phyloP scores from a whole-genome alignment of 2,888 invertebrate species.

The Lycaena phlaeas region DNA sequence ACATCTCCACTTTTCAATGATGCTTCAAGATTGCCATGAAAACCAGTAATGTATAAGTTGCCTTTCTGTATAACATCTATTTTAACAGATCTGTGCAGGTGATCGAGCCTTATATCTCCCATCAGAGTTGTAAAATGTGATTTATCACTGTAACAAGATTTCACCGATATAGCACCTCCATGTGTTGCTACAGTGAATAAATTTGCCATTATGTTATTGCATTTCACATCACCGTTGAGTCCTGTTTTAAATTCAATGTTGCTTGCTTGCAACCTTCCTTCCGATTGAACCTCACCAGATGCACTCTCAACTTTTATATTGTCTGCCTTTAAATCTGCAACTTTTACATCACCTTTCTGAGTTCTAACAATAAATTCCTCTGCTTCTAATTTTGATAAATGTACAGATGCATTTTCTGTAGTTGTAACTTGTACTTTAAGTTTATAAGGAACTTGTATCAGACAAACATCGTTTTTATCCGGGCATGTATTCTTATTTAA shows the following conservation, averaged over 20 bases:
- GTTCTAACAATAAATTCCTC: conserved; percentile 61
- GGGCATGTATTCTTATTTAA: conserved; percentile 53
- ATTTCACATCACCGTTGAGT: conserved; percentile 42
- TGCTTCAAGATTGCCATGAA: conserved; percentile 57
- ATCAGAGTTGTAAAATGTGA: conserved; percentile 41
- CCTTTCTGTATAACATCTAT: conserved; percentile 65
- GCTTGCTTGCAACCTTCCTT: conserved; percentile 50
- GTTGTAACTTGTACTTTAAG: conserved; percentile 58
- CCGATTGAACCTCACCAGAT: conserved; percentile 45
- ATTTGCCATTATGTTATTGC: conserved; percentile 61
- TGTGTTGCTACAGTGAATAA: conserved; percentile 48
- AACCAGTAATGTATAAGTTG: conserved; percentile 56
- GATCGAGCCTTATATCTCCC: conserved; percentile 39
- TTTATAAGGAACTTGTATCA: conserved; percentile 64
- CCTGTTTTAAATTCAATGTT: conserved; percentile 60
- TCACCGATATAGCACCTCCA: conserved; percentile 52
- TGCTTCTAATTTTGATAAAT: conserved; percentile 52
- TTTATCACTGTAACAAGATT: conserved; percentile 38
- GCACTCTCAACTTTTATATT: conserved; percentile 51
- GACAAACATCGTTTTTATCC: conserved; percentile 56
- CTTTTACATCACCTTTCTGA: conserved; percentile 47
- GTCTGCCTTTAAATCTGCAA: conserved; percentile 52
- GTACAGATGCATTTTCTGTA: conserved; percentile 55
- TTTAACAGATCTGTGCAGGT: conserved; percentile 49
- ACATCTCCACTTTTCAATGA: conserved; percentile 64